Evolutionary conservation across 2,888 invertebrate genomes (phyloP), one percentile per base, ranked within the genome.

Genomic region (Furcula furcula): DNA sequence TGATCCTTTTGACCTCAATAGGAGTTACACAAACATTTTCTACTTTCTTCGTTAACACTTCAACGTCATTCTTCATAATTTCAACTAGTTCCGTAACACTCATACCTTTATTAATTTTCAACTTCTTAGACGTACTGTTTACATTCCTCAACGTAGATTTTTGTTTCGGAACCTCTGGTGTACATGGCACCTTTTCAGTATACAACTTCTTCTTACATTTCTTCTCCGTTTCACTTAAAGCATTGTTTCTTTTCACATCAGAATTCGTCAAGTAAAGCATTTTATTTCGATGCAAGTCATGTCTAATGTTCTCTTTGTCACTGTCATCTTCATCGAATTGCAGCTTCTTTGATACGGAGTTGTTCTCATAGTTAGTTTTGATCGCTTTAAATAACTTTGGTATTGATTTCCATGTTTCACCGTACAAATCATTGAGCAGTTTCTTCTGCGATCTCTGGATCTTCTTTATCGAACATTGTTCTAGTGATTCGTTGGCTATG

Each of bases 391-490:
- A 82, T 28, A 89, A 55, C 3, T 67, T 70, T 1, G 89, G 87
- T 32, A 88, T 89, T 0, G 85, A 79, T 50, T 90, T 89, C 91
- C 91, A 91, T 5, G 71, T 63, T 26, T 84, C 76, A n/a, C 91
- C 91, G 14, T 91, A 91, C 1, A 91, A 55, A 36, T 91, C 90
- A 11, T 80, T 88, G 0, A 87, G 62, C 21, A 87, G 36, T 63
- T 86, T 87, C 37, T 76, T 80, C 29, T 88, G 86, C 0, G 86
- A 86, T 13, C 68, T 47, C 22, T 81, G 71, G 33, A 87, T 80
- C 66, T 73, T 81, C 31, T 80, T 78, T 25, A 85, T 67, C 0
- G 86, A 73, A 34, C 88, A 88, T 31, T 81, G 62, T 50, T 87
- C 78, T 14, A 62, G 46, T 0, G 86, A 87, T 51, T 80, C 78